Base-by-base conservation (phyloP, 2,888 invertebrate genomes). In the Calliphora vomitoria region DNA sequence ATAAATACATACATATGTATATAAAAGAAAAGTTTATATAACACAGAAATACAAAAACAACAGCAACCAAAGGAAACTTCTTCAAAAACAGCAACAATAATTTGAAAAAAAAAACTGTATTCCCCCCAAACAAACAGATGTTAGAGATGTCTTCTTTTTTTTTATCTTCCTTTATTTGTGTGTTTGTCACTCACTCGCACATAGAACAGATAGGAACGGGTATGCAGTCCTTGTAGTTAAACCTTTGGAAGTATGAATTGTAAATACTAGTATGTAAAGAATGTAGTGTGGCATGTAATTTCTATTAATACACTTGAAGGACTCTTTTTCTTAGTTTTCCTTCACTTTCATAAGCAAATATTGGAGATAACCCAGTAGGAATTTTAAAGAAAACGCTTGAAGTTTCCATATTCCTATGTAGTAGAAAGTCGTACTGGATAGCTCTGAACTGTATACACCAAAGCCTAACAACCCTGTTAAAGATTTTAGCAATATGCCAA, bases 211-310 rank as follows among this genome's bases (percentile, higher is more conserved):
- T 11, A 78, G 20, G 11, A 80, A 25, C 4, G 35, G 38, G 6
- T 5, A 76, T 50, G 47, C 8, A 76, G 41, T 47, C 6, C n/a
- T 60, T 71, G 35, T 58, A 69, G 58, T 13, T 15, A 20, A 60
- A 13, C 38, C 11, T 64, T 47, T 47, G 31, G 18, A 31, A 55
- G 41, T 11, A n/a, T 80, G 31, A 80, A 71, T 50, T 47, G 80
- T 25, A 62, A 78, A 78, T 31, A 78, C n/a, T 44, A 10, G 25
- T 44, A 71, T 68, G 44, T 10, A 68, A 60, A 71, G 13, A 71
- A 80, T 50, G 35, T 50, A 71, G 69, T 60, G 53, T 74, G 25
- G 41, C 64, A 55, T 64, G 64, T 74, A 44, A 44, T 82, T 69
- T 69, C 38, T 69, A 69, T 50, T 41, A 82, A 64, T 31, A 50